phyloP scores from a whole-genome alignment of 2,888 invertebrate species.

The Lasioglossum malachurum region DNA sequence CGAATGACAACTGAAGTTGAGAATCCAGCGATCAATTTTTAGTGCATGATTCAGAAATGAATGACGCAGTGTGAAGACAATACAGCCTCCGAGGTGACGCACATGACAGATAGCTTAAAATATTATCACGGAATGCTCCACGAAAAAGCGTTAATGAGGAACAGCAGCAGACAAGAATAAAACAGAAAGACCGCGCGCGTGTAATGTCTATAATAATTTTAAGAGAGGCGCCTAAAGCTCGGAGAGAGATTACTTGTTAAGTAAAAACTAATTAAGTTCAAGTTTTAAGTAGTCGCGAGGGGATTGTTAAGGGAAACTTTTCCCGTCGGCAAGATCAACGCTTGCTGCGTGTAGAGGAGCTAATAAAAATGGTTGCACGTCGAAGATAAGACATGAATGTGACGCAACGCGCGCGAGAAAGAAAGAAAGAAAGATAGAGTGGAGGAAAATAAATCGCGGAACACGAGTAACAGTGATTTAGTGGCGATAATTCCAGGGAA shows the following conservation, averaged over 20 bases:
- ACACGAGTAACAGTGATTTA: conserved; percentile 44
- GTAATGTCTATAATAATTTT: background rate
- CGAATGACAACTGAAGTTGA: background rate
- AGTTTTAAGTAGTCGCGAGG: background rate
- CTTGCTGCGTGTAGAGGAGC: background rate
- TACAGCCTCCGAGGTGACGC: background rate
- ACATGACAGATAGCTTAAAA: background rate
- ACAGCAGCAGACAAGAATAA: background rate
- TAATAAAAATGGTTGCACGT: background rate
- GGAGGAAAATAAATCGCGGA: conserved; percentile 38
- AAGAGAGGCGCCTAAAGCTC: background rate
- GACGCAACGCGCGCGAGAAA: conserved; percentile 24
- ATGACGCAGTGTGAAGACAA: background rate
- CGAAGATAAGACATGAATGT: background rate
- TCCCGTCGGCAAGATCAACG: background rate
- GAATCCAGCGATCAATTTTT: background rate
- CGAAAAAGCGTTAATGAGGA: background rate
- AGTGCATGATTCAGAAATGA: background rate
- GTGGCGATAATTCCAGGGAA: conserved; percentile 54
- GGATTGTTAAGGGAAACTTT: background rate
- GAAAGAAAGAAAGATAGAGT: background rate
- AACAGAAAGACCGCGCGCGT: background rate
- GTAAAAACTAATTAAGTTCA: background rate
- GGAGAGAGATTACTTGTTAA: background rate
- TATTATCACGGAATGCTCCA: background rate